Evolutionary conservation across 1,140 invertebrate genomes (phyloP).

Genomic region (Formica selysi): DNA sequence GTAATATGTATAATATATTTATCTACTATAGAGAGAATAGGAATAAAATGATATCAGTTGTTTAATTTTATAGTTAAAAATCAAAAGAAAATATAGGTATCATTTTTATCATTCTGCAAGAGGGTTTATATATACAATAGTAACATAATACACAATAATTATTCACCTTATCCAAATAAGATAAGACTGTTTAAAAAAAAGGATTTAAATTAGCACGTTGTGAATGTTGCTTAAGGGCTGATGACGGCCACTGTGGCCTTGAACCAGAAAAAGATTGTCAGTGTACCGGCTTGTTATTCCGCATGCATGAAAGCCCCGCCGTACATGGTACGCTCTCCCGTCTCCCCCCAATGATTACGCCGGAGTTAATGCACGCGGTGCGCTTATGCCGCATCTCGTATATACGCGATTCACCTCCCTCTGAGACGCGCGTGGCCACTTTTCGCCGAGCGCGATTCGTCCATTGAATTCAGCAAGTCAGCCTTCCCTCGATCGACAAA

Average conservation of each 20-base stretch:
- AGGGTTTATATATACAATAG: no score
- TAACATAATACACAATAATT: no score
- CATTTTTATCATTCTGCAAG: no score
- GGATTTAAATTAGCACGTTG: background rate
- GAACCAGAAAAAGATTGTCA: constrained; percentile 64
- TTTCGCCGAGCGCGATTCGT: constrained; percentile 19
- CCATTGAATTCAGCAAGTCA: constrained; percentile 50
- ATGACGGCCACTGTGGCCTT: constrained; percentile 64
- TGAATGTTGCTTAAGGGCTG: constrained; percentile 1
- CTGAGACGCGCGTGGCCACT: constrained; percentile 37
- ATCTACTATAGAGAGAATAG: no score
- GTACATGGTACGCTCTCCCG: constrained; percentile 44
- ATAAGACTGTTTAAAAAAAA: background rate
- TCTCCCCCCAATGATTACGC: constrained; percentile 48
- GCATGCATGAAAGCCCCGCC: constrained; percentile 53
- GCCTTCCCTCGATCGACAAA: constrained; percentile 38
- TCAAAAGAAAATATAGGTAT: no score
- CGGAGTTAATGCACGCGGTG: constrained; percentile 53
- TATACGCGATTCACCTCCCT: constrained; percentile 33
- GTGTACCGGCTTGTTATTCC: constrained; percentile 66
- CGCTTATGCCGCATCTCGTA: constrained; percentile 38
- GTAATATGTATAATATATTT: no score
- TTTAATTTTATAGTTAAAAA: no score
- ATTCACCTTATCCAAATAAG: background rate
- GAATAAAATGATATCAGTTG: no score